Percentiles rank a stretch among this genome's conserved stretches.
Conservation (phyloP, 2,888 invertebrate genomes). For the Cheilosia urbana region DNA sequence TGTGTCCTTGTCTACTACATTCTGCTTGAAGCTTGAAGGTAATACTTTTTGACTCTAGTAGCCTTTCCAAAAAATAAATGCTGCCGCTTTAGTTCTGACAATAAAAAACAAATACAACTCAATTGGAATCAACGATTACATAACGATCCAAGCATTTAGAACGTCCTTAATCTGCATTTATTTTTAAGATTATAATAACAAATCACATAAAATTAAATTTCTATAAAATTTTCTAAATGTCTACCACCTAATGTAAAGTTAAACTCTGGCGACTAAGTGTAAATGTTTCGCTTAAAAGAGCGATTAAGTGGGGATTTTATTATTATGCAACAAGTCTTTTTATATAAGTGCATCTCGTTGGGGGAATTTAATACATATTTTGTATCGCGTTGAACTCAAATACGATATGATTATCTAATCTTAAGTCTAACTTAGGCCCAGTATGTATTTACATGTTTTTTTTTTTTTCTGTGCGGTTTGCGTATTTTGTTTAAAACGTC, state of each 20-base stretch:
- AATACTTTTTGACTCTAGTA: too few species aligned
- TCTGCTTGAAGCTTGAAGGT: too few species aligned
- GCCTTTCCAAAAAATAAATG: too few species aligned
- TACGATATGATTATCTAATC: constrained; percentile 50
- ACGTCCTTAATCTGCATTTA: neutral
- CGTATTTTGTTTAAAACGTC: too few species aligned
- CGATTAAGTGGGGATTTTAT: constrained; percentile 36
- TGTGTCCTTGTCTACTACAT: too few species aligned
- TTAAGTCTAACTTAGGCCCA: neutral
- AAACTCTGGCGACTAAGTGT: constrained; percentile 5
- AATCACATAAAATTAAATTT: neutral
- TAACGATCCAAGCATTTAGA: neutral
- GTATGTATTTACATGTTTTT: neutral
- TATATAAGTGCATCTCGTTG: neutral
- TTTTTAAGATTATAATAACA: neutral
- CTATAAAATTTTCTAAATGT: neutral
- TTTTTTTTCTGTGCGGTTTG: neutral
- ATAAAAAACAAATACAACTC: too few species aligned
- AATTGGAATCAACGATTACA: too few species aligned
- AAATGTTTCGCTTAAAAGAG: constrained; percentile 58
- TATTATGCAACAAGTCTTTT: neutral
- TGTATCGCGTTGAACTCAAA: constrained; percentile 4
- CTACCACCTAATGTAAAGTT: neutral
- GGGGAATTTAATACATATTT: constrained; percentile 7
- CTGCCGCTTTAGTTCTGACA: too few species aligned